Conservation (phyloP, 2,113 vertebrate species). For the Poeciliopsis retropinna region DNA sequence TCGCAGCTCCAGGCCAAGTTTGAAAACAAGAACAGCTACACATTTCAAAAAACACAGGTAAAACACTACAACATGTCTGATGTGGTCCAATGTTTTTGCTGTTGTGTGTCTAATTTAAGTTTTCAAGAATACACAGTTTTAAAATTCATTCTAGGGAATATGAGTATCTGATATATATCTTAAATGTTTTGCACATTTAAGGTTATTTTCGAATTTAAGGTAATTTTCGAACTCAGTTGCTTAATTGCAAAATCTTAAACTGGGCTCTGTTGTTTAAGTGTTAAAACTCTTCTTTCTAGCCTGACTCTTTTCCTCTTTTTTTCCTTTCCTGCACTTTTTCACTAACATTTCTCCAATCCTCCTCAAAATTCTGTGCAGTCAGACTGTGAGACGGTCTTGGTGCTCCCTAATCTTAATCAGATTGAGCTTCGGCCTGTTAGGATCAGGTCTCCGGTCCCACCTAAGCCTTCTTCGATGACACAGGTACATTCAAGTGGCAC, state of each 20-base stretch:
- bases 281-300: slow-evolving; percentile 16
- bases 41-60: slow-evolving; percentile 84
- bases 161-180: too few relatives aligned
- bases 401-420: slow-evolving; percentile 70
- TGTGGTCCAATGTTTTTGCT: not conserved
- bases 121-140: not conserved
- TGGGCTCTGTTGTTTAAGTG: slow-evolving; percentile 21
- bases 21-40: slow-evolving; percentile 81
- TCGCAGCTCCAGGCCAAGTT: slow-evolving; percentile 93
- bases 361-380: slow-evolving; percentile 55
- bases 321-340: slow-evolving; percentile 42
- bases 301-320: slow-evolving; percentile 9
- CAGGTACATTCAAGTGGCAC: slow-evolving; percentile 83
- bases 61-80: slow-evolving; percentile 12
- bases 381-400: slow-evolving; percentile 71
- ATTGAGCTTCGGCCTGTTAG: slow-evolving; percentile 77
- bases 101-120: not conserved
- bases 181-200: not conserved
- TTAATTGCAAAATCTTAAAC: too few relatives aligned
- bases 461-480: slow-evolving; percentile 81
- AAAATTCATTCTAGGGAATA: not conserved
- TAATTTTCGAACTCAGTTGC: not conserved
- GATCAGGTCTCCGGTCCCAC: slow-evolving; percentile 74
- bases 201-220: not conserved
- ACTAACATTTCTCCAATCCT: slow-evolving; percentile 45